These are phyloP conservation scores for Rhagologus leucostigma DNA, from an alignment of 2,113 vertebrate species.

Conservation along the genomic window DNA sequence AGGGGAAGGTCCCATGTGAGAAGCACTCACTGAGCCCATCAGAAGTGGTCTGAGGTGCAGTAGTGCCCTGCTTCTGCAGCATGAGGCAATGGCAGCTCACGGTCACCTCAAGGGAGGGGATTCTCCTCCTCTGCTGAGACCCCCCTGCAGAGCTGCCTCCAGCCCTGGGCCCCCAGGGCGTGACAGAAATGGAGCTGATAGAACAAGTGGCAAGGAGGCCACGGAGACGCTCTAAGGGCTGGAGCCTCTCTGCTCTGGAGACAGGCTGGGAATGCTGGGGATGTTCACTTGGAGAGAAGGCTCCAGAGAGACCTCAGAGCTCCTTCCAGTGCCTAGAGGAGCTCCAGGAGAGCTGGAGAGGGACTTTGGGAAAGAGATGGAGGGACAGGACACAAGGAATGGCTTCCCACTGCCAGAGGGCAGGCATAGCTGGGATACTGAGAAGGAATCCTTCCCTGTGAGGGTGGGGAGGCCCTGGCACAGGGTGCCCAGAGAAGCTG, in stretches of 20 bases:
- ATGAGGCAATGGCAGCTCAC: accelerated
- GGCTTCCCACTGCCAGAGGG: not conserved
- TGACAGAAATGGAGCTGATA: not conserved
- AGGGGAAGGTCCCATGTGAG: accelerated
- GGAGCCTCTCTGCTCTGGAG: not conserved
- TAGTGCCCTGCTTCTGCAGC: not conserved
- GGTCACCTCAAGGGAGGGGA: not conserved
- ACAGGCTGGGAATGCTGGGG: not conserved
- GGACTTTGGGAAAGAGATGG: not conserved
- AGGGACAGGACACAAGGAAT: not conserved
- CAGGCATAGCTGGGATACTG: accelerated
- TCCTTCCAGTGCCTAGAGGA: accelerated
- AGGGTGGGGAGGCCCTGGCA: not conserved
- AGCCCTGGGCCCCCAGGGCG: not conserved
- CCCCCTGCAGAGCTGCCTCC: not conserved
- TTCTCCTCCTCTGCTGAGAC: not conserved
- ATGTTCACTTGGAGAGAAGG: not conserved
- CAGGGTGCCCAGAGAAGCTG: not conserved
- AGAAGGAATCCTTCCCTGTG: accelerated
- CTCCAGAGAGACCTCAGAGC: accelerated
- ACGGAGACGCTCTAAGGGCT: not conserved
- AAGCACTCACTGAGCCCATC: not conserved
- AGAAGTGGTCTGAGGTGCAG: accelerated
- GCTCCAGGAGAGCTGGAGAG: not conserved
- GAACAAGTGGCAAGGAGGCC: not conserved